Percentiles rank a stretch among this genome's conserved stretches.
These are phyloP conservation scores for Ceratina japonica DNA, from an alignment of 1,140 invertebrate genomes.

Conservation along the genomic window DNA sequence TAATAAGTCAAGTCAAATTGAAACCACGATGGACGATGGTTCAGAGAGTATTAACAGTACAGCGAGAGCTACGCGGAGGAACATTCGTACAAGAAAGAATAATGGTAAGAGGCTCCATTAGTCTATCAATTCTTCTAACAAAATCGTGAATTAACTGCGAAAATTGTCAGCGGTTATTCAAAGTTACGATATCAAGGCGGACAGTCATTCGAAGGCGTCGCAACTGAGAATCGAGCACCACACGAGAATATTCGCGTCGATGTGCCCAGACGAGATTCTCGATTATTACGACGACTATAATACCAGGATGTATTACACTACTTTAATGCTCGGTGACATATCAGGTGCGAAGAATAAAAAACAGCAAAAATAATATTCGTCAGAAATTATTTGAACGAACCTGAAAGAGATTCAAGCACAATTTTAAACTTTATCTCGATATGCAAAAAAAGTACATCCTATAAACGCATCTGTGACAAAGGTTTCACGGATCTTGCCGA, in stretches of 20 bases:
- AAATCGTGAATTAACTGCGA: background rate
- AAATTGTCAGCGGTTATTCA: background rate
- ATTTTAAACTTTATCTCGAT: too few relatives aligned
- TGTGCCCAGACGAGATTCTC: constrained; percentile 83
- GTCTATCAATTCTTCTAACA: too few relatives aligned
- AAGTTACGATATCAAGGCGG: background rate
- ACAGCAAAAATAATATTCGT: too few relatives aligned
- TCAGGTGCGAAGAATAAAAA: constrained; percentile 74
- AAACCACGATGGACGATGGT: background rate
- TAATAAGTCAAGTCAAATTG: background rate
- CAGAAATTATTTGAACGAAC: too few relatives aligned
- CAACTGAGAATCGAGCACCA: constrained; percentile 60
- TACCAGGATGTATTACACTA: constrained; percentile 80
- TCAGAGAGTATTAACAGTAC: background rate
- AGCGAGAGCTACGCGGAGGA: background rate
- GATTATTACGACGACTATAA: constrained; percentile 80
- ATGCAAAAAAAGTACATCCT: too few relatives aligned
- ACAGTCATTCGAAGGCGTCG: too few relatives aligned
- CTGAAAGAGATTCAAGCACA: background rate
- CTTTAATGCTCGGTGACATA: constrained; percentile 83
- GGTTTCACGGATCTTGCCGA: constrained; percentile 84
- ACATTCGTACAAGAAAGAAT: background rate
- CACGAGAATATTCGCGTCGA: constrained; percentile 81
- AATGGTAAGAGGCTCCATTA: background rate
- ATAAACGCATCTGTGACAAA: too few relatives aligned